phyloP scores from a whole-genome alignment of 2,888 invertebrate species.

The Eristalinus sepulchralis region DNA sequence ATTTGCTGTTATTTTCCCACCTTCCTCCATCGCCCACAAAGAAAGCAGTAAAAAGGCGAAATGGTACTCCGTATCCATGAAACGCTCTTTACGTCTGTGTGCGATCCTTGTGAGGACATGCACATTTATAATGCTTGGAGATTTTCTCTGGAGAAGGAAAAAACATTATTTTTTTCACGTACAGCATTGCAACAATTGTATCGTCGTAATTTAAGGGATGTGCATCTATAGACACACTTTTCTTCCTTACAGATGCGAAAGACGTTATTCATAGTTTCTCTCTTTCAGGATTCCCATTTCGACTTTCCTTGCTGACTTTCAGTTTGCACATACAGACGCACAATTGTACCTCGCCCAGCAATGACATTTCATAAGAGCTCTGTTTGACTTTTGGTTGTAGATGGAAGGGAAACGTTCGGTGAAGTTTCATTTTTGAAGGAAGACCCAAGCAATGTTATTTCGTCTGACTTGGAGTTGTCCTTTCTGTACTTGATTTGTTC shows the following conservation, averaged over 20 bases:
- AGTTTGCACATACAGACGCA: slow-evolving; percentile 9
- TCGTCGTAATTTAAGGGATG: slow-evolving; percentile 60
- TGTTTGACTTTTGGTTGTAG: slow-evolving; percentile 52
- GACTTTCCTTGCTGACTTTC: slow-evolving; percentile 35
- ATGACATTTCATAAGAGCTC: slow-evolving; percentile 60
- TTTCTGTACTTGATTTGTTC: slow-evolving; percentile 51
- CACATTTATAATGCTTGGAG: slow-evolving; percentile 9
- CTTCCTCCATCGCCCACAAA: not conserved
- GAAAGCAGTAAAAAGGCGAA: slow-evolving; percentile 10
- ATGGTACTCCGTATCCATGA: slow-evolving; percentile 32
- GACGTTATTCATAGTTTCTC: slow-evolving; percentile 38
- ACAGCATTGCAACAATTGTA: slow-evolving; percentile 54
- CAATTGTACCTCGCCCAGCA: slow-evolving; percentile 13
- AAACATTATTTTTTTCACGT: slow-evolving; percentile 26
- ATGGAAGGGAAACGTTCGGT: slow-evolving; percentile 2
- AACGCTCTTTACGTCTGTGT: not conserved
- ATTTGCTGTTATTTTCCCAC: not conserved
- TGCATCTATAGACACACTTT: slow-evolving; percentile 17
- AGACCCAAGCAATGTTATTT: slow-evolving; percentile 54
- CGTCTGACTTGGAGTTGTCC: slow-evolving; percentile 38
- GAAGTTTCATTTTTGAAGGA: slow-evolving; percentile 6
- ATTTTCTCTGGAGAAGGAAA: slow-evolving; percentile 39
- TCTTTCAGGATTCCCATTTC: slow-evolving; percentile 12
- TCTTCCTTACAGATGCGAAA: not conserved
- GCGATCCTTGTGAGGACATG: not conserved